phyloP scores from a whole-genome alignment of 2,888 invertebrate genomes.

The Pharmacophagus antenor region DNA sequence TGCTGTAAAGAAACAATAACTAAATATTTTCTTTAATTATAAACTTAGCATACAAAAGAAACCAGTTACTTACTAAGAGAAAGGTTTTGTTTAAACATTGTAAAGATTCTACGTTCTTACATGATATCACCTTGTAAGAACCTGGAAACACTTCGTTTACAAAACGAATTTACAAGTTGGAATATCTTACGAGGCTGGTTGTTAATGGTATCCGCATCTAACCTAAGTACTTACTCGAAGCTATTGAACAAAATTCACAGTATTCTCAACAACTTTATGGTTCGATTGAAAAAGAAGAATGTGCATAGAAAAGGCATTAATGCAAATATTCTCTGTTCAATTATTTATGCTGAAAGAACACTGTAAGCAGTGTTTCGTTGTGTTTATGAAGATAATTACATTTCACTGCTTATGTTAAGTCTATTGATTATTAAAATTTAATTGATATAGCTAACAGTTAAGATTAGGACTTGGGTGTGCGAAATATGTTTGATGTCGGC shows the following conservation, averaged over 20 bases:
- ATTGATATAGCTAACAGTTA: conserved; percentile 8
- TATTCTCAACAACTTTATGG: conserved; percentile 55
- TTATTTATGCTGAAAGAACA: conserved; percentile 61
- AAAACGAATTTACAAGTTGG: conserved; percentile 41
- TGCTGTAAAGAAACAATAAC: too few relatives aligned
- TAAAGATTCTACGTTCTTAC: not conserved
- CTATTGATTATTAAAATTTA: conserved; percentile 20
- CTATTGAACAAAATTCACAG: conserved; percentile 36
- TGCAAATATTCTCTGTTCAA: conserved; percentile 67
- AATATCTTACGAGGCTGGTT: conserved; percentile 35
- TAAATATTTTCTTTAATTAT: not conserved
- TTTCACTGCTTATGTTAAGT: conserved; percentile 29
- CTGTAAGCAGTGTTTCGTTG: conserved; percentile 41
- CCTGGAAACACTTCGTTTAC: conserved; percentile 41
- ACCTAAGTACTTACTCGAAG: conserved; percentile 42
- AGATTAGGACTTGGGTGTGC: not conserved
- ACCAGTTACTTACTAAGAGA: not conserved
- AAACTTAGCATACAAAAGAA: not conserved
- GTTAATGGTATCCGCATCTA: conserved; percentile 40
- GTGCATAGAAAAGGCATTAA: conserved; percentile 61
- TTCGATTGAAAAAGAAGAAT: conserved; percentile 67
- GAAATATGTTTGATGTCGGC: too few relatives aligned
- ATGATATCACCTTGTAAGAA: conserved; percentile 29
- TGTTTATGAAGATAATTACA: conserved; percentile 35
- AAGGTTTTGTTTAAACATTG: not conserved